Evolutionary conservation across 2,888 invertebrate species (phyloP), one percentile per base, ranked within the genome.

Genomic region (Aphidius colemani): DNA sequence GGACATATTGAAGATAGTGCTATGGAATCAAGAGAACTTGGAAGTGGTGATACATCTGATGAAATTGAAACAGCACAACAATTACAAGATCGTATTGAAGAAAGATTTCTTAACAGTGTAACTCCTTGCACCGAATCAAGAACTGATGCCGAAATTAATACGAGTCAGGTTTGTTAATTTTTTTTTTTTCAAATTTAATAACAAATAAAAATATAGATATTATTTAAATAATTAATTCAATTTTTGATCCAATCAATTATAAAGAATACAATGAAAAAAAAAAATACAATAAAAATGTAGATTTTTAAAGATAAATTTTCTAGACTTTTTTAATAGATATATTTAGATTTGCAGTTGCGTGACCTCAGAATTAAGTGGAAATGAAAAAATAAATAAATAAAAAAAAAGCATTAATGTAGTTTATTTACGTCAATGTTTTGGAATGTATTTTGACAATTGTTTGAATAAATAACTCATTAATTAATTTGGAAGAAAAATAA

Each of bases 61-160:
- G 74, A 76, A 55, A 41, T 57, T 58, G 74, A 73, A 60, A 76
- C 80, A 55, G 85, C 85, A 6, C 87, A 88, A 77, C 84, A 86
- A 68, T 79, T 88, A 56, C 89, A 89, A 80, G 86, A 85, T 71
- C 85, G 88, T 68, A 85, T 89, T 61, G 90, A 89, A 78, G 87
- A 88, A 57, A 84, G 87, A 46, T 89, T 86, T 74, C 86, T 89
- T 71, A 85, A 83, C 68, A 85, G 87, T 58, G 86, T 87, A 10
- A 73, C 74, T 6, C 74, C 74, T 7, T 62, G 69, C 57, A 69
- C 71, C 61, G 76, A 77, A 66, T 88, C 89, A 41, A 85, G 87
- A 70, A 88, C 87, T 40, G 88, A 88, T 74, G 86, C 85, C 76
- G 89, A 89, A 80, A 83, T 88, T 67, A 88, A 88, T 74, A 76